phyloP scores from a whole-genome alignment of 2,888 invertebrate genomes.

The Amiota mariae region DNA sequence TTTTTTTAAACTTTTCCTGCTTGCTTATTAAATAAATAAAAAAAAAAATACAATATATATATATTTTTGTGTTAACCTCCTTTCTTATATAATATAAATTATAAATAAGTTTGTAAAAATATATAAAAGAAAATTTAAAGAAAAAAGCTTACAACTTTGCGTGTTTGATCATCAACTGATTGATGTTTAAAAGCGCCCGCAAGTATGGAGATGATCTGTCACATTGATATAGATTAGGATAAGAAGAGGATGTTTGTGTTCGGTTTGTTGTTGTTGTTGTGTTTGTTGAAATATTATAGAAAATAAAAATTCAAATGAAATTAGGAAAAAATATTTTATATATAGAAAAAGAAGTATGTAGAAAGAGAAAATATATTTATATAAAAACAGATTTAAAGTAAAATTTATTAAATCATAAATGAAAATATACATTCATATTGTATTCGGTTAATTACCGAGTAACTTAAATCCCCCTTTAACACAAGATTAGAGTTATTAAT shows the following conservation, averaged over 20 bases:
- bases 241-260: neutral
- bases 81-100: conserved; percentile 35
- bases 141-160: conserved; percentile 80
- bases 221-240: neutral
- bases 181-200: conserved; percentile 80
- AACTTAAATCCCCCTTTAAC: no score
- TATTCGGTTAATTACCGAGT: no score
- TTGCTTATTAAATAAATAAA: conserved; percentile 26
- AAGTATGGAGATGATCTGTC: conserved; percentile 75
- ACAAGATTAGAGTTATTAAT: no score
- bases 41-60: conserved; percentile 47
- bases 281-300: neutral
- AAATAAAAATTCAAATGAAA: neutral
- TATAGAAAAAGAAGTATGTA: conserved; percentile 68
- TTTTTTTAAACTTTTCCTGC: conserved; percentile 14
- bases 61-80: conserved; percentile 34
- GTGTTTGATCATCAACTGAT: conserved; percentile 80
- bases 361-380: conserved; percentile 68
- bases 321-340: neutral
- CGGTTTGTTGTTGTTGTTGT: neutral
- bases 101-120: conserved; percentile 39
- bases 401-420: conserved; percentile 30
- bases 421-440: neutral
- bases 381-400: conserved; percentile 51
- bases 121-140: conserved; percentile 39